phyloP scores from a whole-genome alignment of 2,888 invertebrate species.

The Petrolisthes manimaculis region DNA sequence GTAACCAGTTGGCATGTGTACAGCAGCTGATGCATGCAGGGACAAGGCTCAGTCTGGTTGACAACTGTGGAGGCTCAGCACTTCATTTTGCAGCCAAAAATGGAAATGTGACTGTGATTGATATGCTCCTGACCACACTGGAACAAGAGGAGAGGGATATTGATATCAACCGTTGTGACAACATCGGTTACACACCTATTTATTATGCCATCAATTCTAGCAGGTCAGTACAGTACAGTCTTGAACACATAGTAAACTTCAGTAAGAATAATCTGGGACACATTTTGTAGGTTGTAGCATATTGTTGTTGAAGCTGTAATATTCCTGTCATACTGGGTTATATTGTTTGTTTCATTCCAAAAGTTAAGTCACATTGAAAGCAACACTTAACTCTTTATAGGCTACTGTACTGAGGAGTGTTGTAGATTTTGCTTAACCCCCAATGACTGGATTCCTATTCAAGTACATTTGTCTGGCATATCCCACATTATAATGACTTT shows the following conservation, averaged over 20 bases:
- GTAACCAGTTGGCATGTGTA: slow-evolving; percentile 65
- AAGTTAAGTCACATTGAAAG: too few relatives aligned
- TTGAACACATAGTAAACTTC: too few relatives aligned
- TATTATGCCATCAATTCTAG: slow-evolving; percentile 66
- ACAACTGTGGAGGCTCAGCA: slow-evolving; percentile 65
- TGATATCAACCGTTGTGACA: slow-evolving; percentile 63
- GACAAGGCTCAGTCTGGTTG: slow-evolving; percentile 59
- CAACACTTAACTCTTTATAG: too few relatives aligned
- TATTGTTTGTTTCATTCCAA: too few relatives aligned
- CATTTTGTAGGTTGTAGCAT: too few relatives aligned
- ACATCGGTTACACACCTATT: slow-evolving; percentile 64
- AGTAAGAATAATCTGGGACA: too few relatives aligned
- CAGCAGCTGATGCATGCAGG: slow-evolving; percentile 65
- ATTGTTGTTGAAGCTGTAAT: too few relatives aligned
- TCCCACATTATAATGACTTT: background rate
- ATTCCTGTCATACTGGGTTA: too few relatives aligned
- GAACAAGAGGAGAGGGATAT: slow-evolving; percentile 62
- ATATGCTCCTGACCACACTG: slow-evolving; percentile 64
- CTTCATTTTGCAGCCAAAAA: slow-evolving; percentile 65
- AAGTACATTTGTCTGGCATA: too few relatives aligned
- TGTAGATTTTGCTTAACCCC: too few relatives aligned
- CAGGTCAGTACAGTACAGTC: slow-evolving; percentile 37
- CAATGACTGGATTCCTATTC: too few relatives aligned
- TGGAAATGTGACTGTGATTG: slow-evolving; percentile 65
- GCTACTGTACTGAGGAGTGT: too few relatives aligned